Evolutionary conservation across 2,113 vertebrate species (phyloP), one percentile per base, ranked within the genome.

Genomic region (Paradisaea rubra): DNA sequence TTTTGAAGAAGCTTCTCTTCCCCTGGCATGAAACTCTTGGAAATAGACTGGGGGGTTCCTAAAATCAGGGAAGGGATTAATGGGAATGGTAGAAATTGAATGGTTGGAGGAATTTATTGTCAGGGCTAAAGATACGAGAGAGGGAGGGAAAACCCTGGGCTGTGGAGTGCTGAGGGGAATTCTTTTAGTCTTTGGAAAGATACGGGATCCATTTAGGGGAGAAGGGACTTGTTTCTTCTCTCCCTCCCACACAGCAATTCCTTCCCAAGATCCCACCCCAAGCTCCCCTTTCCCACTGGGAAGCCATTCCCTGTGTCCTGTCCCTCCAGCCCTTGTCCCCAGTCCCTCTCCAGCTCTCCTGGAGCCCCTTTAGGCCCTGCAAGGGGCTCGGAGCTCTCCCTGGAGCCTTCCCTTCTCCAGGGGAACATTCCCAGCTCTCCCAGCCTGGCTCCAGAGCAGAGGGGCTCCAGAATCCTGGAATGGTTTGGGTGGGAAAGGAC

Each of bases 91-190:
- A 6, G 27, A 41, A 30, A 59, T n/a, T 7, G 33, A 61, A 44
- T 4, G 3, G 22, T 23, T 44, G 52, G 52, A 68, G 41, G 45
- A n/a, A 73, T 84, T 81, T 41, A 5, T 69, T 85, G 27, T 42
- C 30, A n/a, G 19, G 15, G 8, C 20, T 42, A 5, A 59, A 61
- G 37, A n/a, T 3, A 0, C 4, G 1, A 11, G 35, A n/a, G 25
- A 73, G 27, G 4, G 45, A 42, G 33, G 50, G 66, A 45, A 37
- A 52, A 65, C 18, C 56, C 41, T 16, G 33, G 56, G 41, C 70
- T 49, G 4, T 15, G 25, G 24, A 53, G 44, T 12, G 13, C 35
- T 1, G 4, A 23, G 35, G 47, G 6, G 65, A 42, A 53, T 12
- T 4, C 44, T 27, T 53, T 54, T 20, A 33, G 31, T 19, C 13